phyloP scores from a whole-genome alignment of 1,140 invertebrate species.

The Mizuhopecten yessoensis region DNA sequence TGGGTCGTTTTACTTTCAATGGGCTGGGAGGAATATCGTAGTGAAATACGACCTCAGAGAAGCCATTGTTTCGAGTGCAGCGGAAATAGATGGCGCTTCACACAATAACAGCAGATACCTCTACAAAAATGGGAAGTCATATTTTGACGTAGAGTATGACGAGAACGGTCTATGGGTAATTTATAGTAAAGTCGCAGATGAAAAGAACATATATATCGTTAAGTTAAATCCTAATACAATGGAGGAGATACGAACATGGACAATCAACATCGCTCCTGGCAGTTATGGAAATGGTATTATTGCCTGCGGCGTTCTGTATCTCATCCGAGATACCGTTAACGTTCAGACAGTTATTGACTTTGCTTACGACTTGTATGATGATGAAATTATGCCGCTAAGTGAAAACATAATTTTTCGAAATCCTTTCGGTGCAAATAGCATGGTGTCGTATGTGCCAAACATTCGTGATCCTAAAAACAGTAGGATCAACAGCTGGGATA shows the following conservation, averaged over 20 bases:
- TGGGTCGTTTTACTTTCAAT: slow-evolving; percentile 53
- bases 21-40: slow-evolving; percentile 42
- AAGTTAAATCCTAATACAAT: slow-evolving; percentile 47
- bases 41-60: slow-evolving; percentile 42
- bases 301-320: slow-evolving; percentile 43
- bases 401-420: slow-evolving; percentile 22
- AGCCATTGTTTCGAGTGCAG: neutral
- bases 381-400: neutral
- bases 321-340: slow-evolving; percentile 13
- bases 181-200: slow-evolving; percentile 20
- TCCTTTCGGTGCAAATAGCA: slow-evolving; percentile 41
- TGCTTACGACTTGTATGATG: slow-evolving; percentile 53
- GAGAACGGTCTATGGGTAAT: slow-evolving; percentile 55
- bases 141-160: slow-evolving; percentile 54
- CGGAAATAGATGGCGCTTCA: slow-evolving; percentile 48
- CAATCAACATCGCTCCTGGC: slow-evolving; percentile 27
- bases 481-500: slow-evolving; percentile 51
- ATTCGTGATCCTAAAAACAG: neutral
- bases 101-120: slow-evolving; percentile 54
- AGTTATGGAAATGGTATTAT: slow-evolving; percentile 52
- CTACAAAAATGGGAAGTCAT: slow-evolving; percentile 37
- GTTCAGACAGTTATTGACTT: slow-evolving; percentile 13
- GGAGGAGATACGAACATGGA: slow-evolving; percentile 30
- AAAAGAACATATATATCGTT: neutral
- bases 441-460: slow-evolving; percentile 44